A percentile compares a stretch with the other conserved stretches of the same genome.
Evolutionary conservation across 2,888 invertebrate species (phyloP).

Genomic region (Phaonia tiefii): DNA sequence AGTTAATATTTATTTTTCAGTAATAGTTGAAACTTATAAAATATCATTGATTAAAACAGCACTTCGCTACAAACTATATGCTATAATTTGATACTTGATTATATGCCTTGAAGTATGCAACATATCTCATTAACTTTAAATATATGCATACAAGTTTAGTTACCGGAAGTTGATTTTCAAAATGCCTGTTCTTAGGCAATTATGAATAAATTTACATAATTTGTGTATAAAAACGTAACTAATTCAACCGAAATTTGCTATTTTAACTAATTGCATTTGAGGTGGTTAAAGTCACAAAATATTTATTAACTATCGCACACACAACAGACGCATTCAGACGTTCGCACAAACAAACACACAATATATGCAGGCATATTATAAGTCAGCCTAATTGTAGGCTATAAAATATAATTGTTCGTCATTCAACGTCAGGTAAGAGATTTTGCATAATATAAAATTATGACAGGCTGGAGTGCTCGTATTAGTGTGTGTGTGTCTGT

Average conservation of each 20-base stretch:
- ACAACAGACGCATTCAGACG: background rate
- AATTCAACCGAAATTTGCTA: constrained; percentile 2
- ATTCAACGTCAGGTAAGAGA: background rate
- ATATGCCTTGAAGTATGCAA: constrained; percentile 5
- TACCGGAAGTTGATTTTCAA: too few species aligned
- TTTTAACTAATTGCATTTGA: constrained; percentile 16
- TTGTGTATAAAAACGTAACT: background rate
- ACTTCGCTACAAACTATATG: too few species aligned
- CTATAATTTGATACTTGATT: too few species aligned
- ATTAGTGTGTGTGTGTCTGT: too few species aligned
- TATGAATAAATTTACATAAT: background rate
- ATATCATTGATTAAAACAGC: too few species aligned
- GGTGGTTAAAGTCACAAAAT: background rate
- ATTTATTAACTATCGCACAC: background rate
- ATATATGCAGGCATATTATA: background rate
- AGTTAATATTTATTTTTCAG: too few species aligned
- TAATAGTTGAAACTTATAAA: too few species aligned
- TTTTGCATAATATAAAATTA: constrained; percentile 24
- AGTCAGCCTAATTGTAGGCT: constrained; percentile 17
- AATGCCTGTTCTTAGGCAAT: background rate
- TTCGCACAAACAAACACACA: background rate
- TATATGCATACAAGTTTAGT: too few species aligned
- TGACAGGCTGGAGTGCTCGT: too few species aligned
- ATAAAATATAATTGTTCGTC: constrained; percentile 22
- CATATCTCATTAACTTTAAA: too few species aligned